Conservation (phyloP, 1,140 invertebrate species). For the Mya arenaria region DNA sequence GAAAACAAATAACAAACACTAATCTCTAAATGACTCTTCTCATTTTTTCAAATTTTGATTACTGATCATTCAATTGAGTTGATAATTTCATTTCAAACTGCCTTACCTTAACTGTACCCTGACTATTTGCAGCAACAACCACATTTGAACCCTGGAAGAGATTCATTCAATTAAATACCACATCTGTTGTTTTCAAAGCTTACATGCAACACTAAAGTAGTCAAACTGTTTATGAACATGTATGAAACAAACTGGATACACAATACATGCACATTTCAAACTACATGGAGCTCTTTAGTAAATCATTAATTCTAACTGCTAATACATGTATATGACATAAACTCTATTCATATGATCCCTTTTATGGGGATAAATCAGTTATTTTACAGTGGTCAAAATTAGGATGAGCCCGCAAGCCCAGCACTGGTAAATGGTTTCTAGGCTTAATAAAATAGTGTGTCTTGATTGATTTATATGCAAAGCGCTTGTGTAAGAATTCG, state of each 20-base stretch:
- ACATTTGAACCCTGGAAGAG: conserved; percentile 88
- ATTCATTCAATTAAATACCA: too few relatives aligned
- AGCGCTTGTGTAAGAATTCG: neutral
- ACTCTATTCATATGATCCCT: too few relatives aligned
- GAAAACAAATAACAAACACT: too few relatives aligned
- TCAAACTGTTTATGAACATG: too few relatives aligned
- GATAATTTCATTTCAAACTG: neutral
- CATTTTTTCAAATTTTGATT: neutral
- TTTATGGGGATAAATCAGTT: too few relatives aligned
- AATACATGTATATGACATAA: too few relatives aligned
- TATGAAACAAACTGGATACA: neutral
- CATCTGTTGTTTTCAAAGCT: too few relatives aligned
- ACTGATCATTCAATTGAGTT: neutral
- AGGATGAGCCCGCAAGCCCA: neutral
- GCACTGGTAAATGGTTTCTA: neutral
- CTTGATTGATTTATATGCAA: neutral
- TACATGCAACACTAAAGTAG: too few relatives aligned
- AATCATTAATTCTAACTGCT: too few relatives aligned
- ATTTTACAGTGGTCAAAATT: neutral
- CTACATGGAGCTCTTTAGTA: too few relatives aligned
- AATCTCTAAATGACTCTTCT: too few relatives aligned
- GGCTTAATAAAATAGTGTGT: neutral
- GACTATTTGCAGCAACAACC: conserved; percentile 96
- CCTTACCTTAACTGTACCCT: conserved; percentile 88
- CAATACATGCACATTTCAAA: neutral